Evolutionary conservation across 2,113 vertebrate genomes (phyloP).

Genomic region (Lepidothrix coronata): DNA sequence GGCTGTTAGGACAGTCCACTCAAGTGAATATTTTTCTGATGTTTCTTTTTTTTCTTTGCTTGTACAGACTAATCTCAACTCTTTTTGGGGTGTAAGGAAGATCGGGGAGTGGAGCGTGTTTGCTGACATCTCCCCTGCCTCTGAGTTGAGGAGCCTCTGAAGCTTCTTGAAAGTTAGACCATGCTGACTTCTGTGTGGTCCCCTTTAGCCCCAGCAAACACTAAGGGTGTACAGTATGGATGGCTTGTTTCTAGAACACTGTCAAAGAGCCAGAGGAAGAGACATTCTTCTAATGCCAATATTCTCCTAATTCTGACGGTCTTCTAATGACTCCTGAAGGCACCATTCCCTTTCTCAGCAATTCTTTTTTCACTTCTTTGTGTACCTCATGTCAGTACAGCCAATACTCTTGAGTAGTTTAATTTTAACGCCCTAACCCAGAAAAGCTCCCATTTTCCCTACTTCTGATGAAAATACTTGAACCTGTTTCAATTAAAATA

Average conservation of each 20-base stretch:
- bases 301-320: background rate
- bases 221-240: background rate
- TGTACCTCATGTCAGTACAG: background rate
- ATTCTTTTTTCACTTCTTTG: background rate
- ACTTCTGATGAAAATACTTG: background rate
- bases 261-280: background rate
- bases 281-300: background rate
- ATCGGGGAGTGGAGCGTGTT: rapidly evolving
- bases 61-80: background rate
- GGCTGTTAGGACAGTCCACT: background rate
- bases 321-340: background rate
- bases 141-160: background rate
- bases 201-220: background rate
- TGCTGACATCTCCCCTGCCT: background rate
- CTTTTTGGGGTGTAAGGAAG: background rate
- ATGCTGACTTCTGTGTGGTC: background rate
- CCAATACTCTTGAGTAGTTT: background rate
- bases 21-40: background rate
- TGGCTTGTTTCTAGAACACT: background rate
- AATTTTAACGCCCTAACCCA: background rate
- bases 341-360: background rate
- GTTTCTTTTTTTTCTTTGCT: background rate
- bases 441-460: background rate
- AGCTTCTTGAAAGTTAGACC: background rate
- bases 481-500: background rate